These are phyloP conservation scores for Sarcophaga bullata DNA, from an alignment of 1,140 invertebrate genomes.

Conservation along the genomic window DNA sequence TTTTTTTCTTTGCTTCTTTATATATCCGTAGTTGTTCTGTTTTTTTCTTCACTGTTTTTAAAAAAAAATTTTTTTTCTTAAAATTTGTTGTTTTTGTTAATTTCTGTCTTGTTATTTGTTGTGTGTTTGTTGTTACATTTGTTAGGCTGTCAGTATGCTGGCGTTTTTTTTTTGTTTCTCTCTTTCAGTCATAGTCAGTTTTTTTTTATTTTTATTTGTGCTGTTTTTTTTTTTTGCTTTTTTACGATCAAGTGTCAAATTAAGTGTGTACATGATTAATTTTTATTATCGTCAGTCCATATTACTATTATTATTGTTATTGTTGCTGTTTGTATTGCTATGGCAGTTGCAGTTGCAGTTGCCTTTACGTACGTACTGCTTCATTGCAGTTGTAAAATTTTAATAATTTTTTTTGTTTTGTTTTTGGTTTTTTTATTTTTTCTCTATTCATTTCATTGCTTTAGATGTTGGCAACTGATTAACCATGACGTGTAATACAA, in stretches of 20 bases:
- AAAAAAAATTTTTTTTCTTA: background rate
- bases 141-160: background rate
- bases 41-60: background rate
- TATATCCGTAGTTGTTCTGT: background rate
- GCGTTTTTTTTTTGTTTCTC: background rate
- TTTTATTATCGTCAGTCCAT: slow-evolving; percentile 26
- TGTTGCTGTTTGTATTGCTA: background rate
- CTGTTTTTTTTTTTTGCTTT: background rate
- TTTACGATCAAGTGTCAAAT: slow-evolving; percentile 36
- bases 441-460: background rate
- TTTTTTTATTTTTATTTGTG: background rate
- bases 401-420: background rate
- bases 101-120: background rate
- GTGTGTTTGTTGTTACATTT: background rate
- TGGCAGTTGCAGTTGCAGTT: background rate
- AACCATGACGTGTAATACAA: slow-evolving; percentile 14
- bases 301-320: background rate
- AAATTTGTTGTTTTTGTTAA: background rate
- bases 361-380: background rate
- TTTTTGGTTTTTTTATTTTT: background rate
- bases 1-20: background rate
- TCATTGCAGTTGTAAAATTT: background rate
- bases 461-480: background rate
- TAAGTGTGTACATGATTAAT: slow-evolving; percentile 39
- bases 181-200: background rate